Percentiles rank a stretch among this genome's conserved stretches.
Conservation (phyloP, 2,797 vertebrate species). For the Merluccius polli region DNA sequence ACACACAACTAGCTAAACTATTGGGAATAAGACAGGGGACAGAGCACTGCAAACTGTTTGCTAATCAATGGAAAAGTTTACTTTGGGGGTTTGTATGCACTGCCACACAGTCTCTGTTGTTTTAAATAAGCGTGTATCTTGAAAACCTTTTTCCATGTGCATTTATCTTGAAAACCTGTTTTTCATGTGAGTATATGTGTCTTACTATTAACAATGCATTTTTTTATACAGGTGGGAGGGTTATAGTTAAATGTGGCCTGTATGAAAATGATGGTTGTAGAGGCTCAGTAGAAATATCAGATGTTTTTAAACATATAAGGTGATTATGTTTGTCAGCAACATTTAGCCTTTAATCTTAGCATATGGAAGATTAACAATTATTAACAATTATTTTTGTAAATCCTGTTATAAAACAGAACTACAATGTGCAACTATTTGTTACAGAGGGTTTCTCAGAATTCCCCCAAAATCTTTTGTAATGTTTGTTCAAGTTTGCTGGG, state of each 20-base stretch:
- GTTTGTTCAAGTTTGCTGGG: not conserved
- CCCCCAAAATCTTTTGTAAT: not conserved
- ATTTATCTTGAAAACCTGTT: too few relatives aligned
- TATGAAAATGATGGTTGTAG: constrained; percentile 8
- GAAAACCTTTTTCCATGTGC: not conserved
- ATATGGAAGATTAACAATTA: not conserved
- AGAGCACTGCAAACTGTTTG: not conserved
- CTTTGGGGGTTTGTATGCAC: not conserved
- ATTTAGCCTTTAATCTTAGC: not conserved
- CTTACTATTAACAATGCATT: not conserved
- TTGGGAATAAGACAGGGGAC: not conserved
- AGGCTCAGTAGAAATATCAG: constrained; percentile 45
- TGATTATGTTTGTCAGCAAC: not conserved
- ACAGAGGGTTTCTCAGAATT: not conserved
- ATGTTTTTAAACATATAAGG: constrained; percentile 5
- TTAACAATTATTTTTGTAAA: not conserved
- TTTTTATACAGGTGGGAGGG: too few relatives aligned
- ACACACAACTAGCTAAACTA: not conserved
- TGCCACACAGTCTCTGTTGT: not conserved
- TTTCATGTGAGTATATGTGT: not conserved
- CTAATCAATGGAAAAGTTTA: not conserved
- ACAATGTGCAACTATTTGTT: not conserved
- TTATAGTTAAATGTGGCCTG: not conserved
- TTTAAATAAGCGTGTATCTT: not conserved
- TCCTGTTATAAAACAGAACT: not conserved